phyloP scores from a whole-genome alignment of 2,888 invertebrate species.

The Plutella xylostella region DNA sequence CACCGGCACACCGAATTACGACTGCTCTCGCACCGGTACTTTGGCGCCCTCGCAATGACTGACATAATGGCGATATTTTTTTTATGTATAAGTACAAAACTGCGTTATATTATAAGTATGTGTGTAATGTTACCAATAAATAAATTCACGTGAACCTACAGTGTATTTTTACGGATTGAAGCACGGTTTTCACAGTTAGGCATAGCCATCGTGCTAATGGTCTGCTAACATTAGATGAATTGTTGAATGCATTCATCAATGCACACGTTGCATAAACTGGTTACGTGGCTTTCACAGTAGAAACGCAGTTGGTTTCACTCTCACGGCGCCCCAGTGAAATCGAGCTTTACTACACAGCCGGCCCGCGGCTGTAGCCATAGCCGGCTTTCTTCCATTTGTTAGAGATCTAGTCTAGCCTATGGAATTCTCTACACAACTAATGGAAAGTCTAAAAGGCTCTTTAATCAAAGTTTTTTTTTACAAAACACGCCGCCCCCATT shows the following conservation, averaged over 20 bases:
- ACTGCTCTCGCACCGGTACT: not conserved
- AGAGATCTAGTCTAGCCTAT: slow-evolving; percentile 6
- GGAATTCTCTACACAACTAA: slow-evolving; percentile 11
- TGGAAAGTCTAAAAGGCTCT: slow-evolving; percentile 1
- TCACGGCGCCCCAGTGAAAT: slow-evolving; percentile 37
- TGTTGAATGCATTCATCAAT: slow-evolving; percentile 10
- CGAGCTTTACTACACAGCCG: slow-evolving; percentile 25
- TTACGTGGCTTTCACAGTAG: slow-evolving; percentile 53
- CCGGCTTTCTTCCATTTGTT: slow-evolving; percentile 17
- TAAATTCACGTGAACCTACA: too few species aligned
- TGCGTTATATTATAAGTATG: too few species aligned
- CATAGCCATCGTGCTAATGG: too few species aligned
- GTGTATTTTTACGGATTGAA: too few species aligned
- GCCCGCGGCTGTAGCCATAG: slow-evolving; percentile 9
- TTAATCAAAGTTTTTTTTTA: not conserved
- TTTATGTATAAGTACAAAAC: too few species aligned
- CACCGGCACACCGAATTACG: slow-evolving; percentile 24
- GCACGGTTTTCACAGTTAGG: too few species aligned
- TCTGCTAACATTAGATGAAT: too few species aligned
- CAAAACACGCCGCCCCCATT: too few species aligned
- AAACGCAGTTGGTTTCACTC: slow-evolving; percentile 55
- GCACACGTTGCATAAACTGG: slow-evolving; percentile 28
- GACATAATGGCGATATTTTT: too few species aligned
- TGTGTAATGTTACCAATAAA: too few species aligned
- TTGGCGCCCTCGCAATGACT: too few species aligned